These are phyloP conservation scores for Epistrophella euchroma DNA, from an alignment of 2,888 invertebrate species.

Conservation along the genomic window DNA sequence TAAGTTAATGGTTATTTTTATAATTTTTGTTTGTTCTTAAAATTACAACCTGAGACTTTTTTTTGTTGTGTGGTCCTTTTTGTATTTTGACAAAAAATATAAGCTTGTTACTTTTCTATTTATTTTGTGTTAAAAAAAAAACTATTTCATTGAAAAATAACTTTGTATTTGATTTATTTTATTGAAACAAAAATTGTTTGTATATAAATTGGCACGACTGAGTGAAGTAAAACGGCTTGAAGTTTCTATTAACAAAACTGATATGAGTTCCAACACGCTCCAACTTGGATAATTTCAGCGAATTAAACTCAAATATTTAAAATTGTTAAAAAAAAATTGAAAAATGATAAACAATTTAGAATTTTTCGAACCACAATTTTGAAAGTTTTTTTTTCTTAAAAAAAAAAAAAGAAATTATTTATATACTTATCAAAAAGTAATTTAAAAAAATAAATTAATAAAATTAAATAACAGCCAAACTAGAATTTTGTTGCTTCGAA, in stretches of 20 bases:
- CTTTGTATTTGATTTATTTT: constrained; percentile 23
- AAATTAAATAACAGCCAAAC: constrained; percentile 79
- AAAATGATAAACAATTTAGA: constrained; percentile 47
- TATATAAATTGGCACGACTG: constrained; percentile 58
- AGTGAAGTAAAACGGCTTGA: constrained; percentile 38
- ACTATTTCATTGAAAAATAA: constrained; percentile 49
- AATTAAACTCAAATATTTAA: constrained; percentile 58
- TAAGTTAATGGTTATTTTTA: constrained; percentile 47
- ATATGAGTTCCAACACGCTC: constrained; percentile 49
- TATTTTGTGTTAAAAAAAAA: constrained; percentile 46
- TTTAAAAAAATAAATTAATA: constrained; percentile 75
- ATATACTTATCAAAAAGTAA: constrained; percentile 79
- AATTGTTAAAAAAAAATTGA: constrained; percentile 30
- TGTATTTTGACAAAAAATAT: constrained; percentile 51
- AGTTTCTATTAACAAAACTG: constrained; percentile 16
- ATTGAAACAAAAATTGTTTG: constrained; percentile 17
- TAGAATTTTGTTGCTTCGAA: constrained; percentile 79
- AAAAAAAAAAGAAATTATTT: constrained; percentile 75
- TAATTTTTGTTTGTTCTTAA: constrained; percentile 67
- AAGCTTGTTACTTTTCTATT: constrained; percentile 38
- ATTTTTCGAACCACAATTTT: constrained; percentile 80
- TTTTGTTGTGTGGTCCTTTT: constrained; percentile 66
- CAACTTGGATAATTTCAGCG: constrained; percentile 58
- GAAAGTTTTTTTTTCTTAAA: constrained; percentile 62
- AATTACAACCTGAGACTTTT: constrained; percentile 75